Base-by-base conservation (phyloP, 2,113 vertebrate species). In the Megaceryle maxima region DNA sequence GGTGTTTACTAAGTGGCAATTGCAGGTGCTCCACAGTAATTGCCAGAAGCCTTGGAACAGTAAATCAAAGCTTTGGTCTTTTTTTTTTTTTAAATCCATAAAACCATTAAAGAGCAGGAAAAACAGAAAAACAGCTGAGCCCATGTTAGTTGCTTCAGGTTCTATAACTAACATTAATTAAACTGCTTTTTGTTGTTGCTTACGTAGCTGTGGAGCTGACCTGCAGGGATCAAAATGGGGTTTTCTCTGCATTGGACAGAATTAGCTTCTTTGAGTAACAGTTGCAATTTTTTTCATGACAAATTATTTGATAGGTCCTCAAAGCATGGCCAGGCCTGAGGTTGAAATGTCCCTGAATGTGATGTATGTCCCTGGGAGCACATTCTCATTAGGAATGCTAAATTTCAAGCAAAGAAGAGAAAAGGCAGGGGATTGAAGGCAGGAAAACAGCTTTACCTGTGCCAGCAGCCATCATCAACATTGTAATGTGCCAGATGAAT, bases 141-240 rank as follows among this genome's bases (percentile, higher is more conserved):
- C 41, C 5, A 9, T 53, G 37, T 39, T 8, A 37, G 50, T 75
- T 33, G 2, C 51, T 73, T 93, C 5, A 7, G 9, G 9, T 50
- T 56, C 64, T 63, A 1, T 57, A 44, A n/a, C 7, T 53, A 44
- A n/a, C 7, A 4, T 46, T 59, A 41, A 66, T 73, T 60, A 95
- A 91, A 84, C 67, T 69, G 72, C 24, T 84, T 87, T 82, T 33
- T 19, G 19, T 37, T 67, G 76, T 24, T 83, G 90, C 83, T 92
- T 82, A 43, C 6, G 1, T 55, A 46, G 69, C 72, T 83, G 64
- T 29, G 8, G 33, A 43, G 51, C 48, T 84, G 87, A 31, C 4
- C 3, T 9, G 14, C 21, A 28, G 74, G 90, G 64, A 50, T 73
- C 37, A 33, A 29, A 79, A 41, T 55, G 41, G 13, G 56, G 16